phyloP scores from a whole-genome alignment of 2,797 vertebrate species.

The Parambassis ranga region DNA sequence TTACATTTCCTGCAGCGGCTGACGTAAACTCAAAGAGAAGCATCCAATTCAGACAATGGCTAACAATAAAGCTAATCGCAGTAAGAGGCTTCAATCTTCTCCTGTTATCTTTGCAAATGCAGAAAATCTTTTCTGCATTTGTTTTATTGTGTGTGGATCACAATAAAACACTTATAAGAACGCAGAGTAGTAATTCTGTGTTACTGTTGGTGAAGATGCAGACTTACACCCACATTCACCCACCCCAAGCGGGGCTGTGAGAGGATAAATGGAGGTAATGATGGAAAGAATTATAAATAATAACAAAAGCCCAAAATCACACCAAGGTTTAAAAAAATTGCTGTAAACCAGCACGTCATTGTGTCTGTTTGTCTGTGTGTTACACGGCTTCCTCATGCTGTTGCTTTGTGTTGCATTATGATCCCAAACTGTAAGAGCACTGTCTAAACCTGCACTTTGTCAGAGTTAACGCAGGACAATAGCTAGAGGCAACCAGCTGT shows the following conservation, averaged over 20 bases:
- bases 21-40: neutral
- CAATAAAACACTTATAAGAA: no score
- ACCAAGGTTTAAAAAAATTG: no score
- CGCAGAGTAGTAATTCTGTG: no score
- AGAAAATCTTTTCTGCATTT: no score
- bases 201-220: no score
- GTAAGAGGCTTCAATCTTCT: neutral
- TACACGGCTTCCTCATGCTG: neutral
- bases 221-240: no score
- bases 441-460: conserved; percentile 26
- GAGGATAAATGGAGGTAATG: no score
- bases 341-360: neutral
- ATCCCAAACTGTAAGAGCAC: neutral
- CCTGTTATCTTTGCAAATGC: neutral
- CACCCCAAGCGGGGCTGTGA: no score
- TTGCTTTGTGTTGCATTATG: conserved; percentile 8
- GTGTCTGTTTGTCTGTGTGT: neutral
- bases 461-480: conserved; percentile 34
- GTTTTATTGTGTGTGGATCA: no score
- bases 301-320: neutral
- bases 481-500: conserved; percentile 53
- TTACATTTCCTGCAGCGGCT: neutral
- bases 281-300: no score
- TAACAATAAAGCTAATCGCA: neutral
- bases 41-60: neutral